A percentile compares a stretch with the other conserved stretches of the same genome.
Evolutionary conservation across 1,140 invertebrate species (phyloP).

Genomic region (Onthophagus taurus): DNA sequence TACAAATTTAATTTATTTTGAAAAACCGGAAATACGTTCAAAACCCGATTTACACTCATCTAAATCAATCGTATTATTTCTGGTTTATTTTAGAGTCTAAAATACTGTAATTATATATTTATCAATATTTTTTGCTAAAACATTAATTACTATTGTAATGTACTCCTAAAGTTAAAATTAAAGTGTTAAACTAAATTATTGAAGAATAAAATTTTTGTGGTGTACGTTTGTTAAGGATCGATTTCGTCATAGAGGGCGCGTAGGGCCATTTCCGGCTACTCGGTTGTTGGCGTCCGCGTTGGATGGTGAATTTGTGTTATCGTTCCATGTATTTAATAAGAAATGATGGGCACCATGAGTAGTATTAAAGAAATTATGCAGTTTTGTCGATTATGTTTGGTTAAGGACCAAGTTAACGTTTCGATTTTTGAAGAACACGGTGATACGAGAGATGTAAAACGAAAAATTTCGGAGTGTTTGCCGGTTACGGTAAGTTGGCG

Average conservation of each 20-base stretch:
- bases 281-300: neutral
- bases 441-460: conserved; percentile 45
- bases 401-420: conserved; percentile 47
- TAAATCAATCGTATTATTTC: no score
- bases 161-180: neutral
- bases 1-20: no score
- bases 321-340: neutral
- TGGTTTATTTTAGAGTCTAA: no score
- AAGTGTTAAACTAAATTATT: no score
- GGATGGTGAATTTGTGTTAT: neutral
- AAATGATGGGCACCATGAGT: conserved; percentile 34
- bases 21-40: no score
- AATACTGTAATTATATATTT: no score
- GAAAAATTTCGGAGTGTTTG: conserved; percentile 48
- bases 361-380: conserved; percentile 42
- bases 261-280: neutral
- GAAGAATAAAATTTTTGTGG: no score
- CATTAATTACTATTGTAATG: neutral
- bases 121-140: neutral
- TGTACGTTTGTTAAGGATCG: no score
- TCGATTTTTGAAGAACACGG: conserved; percentile 48
- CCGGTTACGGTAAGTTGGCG: conserved; percentile 49
- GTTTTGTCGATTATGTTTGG: conserved; percentile 49
- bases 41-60: no score
- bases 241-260: neutral